These are phyloP conservation scores for Danionella dracula DNA, from an alignment of 2,797 vertebrate species.

Conservation along the genomic window DNA sequence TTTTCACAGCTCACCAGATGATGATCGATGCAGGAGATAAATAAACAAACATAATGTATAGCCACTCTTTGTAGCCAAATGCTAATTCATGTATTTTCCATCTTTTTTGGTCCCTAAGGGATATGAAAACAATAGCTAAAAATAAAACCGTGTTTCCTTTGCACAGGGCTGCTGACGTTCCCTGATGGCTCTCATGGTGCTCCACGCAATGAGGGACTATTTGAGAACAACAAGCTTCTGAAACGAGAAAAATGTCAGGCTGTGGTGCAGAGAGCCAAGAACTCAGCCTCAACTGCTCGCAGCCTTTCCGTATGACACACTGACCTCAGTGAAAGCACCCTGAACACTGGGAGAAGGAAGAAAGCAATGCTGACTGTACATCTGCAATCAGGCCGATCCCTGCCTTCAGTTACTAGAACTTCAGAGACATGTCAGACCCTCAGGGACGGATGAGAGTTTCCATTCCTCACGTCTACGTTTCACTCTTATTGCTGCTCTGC, in stretches of 20 bases:
- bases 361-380: conserved; percentile 21
- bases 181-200: conserved; percentile 89
- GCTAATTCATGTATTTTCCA: no score
- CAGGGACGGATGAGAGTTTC: conserved; percentile 58
- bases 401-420: conserved; percentile 11
- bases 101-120: no score
- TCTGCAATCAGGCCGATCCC: conserved; percentile 10
- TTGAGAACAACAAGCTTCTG: conserved; percentile 94
- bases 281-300: conserved; percentile 82
- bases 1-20: no score
- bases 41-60: no score
- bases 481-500: conserved; percentile 24
- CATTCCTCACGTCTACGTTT: conserved; percentile 21
- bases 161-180: conserved; percentile 89
- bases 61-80: no score
- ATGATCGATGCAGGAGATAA: no score
- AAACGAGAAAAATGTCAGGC: conserved; percentile 87
- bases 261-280: conserved; percentile 84
- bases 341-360: conserved; percentile 16
- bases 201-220: conserved; percentile 91
- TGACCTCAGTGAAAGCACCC: conserved; percentile 1
- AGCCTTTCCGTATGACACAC: conserved; percentile 74
- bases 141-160: not conserved
- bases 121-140: no score
- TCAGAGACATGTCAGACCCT: conserved; percentile 49